phyloP scores from a whole-genome alignment of 2,888 invertebrate species.

The Tinea pellionella region DNA sequence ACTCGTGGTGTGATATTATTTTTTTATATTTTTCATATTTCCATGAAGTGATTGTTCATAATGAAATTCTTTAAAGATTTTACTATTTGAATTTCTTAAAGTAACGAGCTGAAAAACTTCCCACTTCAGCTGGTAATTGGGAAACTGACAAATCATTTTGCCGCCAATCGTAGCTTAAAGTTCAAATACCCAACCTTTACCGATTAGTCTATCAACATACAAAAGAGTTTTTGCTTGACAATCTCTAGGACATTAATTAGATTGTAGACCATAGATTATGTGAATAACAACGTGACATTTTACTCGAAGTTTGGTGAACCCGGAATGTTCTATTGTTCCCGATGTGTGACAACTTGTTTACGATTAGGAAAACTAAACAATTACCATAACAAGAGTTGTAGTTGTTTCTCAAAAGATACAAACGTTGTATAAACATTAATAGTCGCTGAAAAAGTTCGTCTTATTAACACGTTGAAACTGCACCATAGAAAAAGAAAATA shows the following conservation, averaged over 20 bases:
- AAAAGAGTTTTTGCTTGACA: conserved; percentile 12
- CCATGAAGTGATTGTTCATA: too few relatives aligned
- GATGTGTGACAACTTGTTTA: conserved; percentile 24
- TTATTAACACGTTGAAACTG: too few relatives aligned
- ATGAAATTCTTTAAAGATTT: neutral
- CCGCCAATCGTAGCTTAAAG: neutral
- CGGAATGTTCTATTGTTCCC: conserved; percentile 36
- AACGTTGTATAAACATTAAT: too few relatives aligned
- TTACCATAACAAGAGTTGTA: neutral
- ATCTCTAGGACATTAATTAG: conserved; percentile 44
- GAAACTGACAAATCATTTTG: neutral
- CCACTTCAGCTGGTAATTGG: too few relatives aligned
- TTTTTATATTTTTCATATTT: neutral
- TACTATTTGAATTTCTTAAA: neutral
- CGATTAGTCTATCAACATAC: conserved; percentile 9
- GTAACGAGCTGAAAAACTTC: too few relatives aligned
- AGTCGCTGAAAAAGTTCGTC: too few relatives aligned
- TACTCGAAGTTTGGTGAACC: conserved; percentile 36
- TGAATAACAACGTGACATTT: conserved; percentile 5
- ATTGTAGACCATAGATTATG: conserved; percentile 38
- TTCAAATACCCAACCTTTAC: conserved; percentile 10
- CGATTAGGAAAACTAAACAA: conserved; percentile 21
- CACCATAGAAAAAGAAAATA: too few relatives aligned
- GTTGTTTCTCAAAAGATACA: too few relatives aligned
- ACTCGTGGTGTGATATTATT: neutral